Evolutionary conservation across 2,888 invertebrate species (phyloP).

Genomic region (Cactoblastis cactorum): DNA sequence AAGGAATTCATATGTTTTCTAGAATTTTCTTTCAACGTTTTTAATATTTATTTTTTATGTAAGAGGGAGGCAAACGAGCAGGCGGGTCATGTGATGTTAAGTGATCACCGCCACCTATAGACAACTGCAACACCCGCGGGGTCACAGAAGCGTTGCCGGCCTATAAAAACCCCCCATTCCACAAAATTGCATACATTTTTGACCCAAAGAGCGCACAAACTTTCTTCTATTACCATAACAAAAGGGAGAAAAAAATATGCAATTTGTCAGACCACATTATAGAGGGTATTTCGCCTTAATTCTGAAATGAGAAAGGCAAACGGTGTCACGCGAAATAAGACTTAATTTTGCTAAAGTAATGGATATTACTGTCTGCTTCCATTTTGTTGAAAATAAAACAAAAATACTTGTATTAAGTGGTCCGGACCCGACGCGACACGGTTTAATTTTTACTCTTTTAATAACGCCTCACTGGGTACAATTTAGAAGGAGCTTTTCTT

Average conservation of each 20-base stretch:
- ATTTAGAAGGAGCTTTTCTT: background rate
- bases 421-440: slow-evolving; percentile 23
- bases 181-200: background rate
- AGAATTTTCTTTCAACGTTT: too few relatives aligned
- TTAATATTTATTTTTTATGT: too few relatives aligned
- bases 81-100: too few relatives aligned
- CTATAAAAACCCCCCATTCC: too few relatives aligned
- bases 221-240: slow-evolving; percentile 1
- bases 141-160: too few relatives aligned
- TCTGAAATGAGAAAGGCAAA: slow-evolving; percentile 55
- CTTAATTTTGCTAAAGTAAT: slow-evolving; percentile 64
- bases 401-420: slow-evolving; percentile 38
- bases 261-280: slow-evolving; percentile 47
- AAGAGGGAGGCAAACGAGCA: too few relatives aligned
- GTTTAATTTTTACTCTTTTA: slow-evolving; percentile 35
- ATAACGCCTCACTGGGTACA: slow-evolving; percentile 16
- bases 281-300: slow-evolving; percentile 40
- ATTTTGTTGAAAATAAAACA: slow-evolving; percentile 46
- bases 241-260: slow-evolving; percentile 31
- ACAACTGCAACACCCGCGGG: too few relatives aligned
- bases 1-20: too few relatives aligned
- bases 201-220: background rate
- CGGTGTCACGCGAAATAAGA: slow-evolving; percentile 64
- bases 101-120: too few relatives aligned
- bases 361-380: slow-evolving; percentile 45